These are phyloP conservation scores for Tachyglossus aculeatus DNA, from an alignment of 2,797 vertebrate genomes.

Conservation along the genomic window DNA sequence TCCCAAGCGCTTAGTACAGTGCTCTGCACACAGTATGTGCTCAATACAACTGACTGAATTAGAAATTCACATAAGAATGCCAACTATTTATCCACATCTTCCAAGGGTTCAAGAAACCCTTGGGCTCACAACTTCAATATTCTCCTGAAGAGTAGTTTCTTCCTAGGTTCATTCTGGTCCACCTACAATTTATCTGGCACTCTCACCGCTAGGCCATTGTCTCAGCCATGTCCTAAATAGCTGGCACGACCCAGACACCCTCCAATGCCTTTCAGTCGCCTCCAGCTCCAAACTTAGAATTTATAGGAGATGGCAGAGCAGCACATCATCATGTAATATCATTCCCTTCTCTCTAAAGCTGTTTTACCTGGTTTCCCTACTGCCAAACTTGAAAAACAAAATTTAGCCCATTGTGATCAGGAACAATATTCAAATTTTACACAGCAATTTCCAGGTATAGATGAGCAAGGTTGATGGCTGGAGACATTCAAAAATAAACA, in stretches of 20 bases:
- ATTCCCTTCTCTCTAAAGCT: too few species aligned
- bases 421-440: neutral
- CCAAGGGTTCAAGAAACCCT: neutral
- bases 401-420: conserved; percentile 6
- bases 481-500: conserved; percentile 9
- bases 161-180: neutral
- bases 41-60: too few species aligned
- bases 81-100: neutral
- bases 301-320: neutral
- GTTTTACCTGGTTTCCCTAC: neutral
- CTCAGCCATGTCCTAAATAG: neutral
- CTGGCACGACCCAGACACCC: neutral
- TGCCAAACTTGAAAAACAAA: conserved; percentile 2
- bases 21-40: too few species aligned
- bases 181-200: neutral
- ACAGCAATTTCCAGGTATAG: neutral
- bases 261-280: neutral
- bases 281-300: conserved; percentile 4
- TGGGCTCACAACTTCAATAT: neutral
- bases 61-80: neutral
- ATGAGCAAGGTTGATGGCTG: neutral
- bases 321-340: neutral
- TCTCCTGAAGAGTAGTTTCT: neutral
- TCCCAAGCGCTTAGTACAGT: too few species aligned
- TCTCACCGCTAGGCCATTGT: neutral